Percentiles rank a stretch among this genome's conserved stretches.
Evolutionary conservation across 1,140 invertebrate species (phyloP).

Genomic region (Plectus sambesii): DNA sequence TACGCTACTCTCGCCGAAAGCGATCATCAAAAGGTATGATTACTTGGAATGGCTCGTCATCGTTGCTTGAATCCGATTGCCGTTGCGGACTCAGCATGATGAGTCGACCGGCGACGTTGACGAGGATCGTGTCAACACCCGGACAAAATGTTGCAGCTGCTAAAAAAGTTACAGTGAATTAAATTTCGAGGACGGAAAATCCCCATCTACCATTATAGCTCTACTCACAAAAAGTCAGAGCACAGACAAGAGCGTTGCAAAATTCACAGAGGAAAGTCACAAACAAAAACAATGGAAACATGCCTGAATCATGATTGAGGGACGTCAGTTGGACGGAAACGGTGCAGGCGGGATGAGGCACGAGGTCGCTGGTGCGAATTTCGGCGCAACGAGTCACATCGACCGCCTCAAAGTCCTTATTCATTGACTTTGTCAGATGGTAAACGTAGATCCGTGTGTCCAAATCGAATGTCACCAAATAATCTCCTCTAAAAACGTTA

Average conservation of each 20-base stretch:
- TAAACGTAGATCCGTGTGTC: too few species aligned
- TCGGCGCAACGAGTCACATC: constrained; percentile 65
- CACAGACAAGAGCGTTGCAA: too few species aligned
- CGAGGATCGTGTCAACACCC: constrained; percentile 39
- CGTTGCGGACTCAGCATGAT: constrained; percentile 37
- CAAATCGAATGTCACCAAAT: constrained; percentile 41
- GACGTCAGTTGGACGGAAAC: constrained; percentile 78
- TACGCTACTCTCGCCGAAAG: too few species aligned
- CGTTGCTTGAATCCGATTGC: constrained; percentile 17
- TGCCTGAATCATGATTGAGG: constrained; percentile 51
- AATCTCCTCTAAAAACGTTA: constrained; percentile 62
- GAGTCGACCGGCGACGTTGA: constrained; percentile 41
- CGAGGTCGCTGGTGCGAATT: constrained; percentile 76
- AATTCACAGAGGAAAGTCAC: too few species aligned
- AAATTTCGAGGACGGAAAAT: too few species aligned
- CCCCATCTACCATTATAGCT: too few species aligned
- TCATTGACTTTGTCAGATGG: too few species aligned
- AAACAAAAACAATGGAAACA: constrained; percentile 14
- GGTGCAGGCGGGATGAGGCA: constrained; percentile 88
- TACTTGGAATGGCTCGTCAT: constrained; percentile 29
- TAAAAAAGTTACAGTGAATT: constrained; percentile 9
- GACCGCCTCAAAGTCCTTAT: constrained; percentile 60
- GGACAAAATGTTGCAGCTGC: constrained; percentile 32
- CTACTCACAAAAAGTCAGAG: too few species aligned
- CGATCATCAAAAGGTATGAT: constrained; percentile 2